phyloP scores from a whole-genome alignment of 37 sponge, comb jelly and placozoan genomes.

The Ephydatia muelleri region DNA sequence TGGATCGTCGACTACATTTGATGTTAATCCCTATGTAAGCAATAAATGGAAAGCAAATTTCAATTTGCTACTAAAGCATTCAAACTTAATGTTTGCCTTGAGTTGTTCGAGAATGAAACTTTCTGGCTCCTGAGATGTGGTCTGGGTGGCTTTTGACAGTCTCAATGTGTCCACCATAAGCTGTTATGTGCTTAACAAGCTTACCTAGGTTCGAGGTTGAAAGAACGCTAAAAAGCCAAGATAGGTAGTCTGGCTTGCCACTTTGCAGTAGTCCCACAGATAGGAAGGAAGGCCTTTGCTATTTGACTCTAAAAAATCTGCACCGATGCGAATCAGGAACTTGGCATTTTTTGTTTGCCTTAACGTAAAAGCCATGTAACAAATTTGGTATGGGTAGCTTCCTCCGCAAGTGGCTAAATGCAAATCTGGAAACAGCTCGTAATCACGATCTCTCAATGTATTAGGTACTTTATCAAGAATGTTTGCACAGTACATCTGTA shows the following conservation, averaged over 20 bases:
- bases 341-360: not conserved
- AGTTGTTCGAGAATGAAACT: too few relatives aligned
- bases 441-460: not conserved
- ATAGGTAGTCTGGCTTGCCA: not conserved
- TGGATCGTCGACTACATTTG: too few relatives aligned
- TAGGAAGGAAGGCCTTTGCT: not conserved
- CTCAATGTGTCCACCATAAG: not conserved
- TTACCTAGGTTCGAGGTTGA: not conserved
- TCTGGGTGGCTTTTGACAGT: not conserved
- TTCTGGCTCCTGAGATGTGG: too few relatives aligned
- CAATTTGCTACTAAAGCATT: too few relatives aligned
- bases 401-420: not conserved
- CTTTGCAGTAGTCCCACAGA: not conserved
- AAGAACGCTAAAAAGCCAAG: not conserved
- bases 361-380: not conserved
- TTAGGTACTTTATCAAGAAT: not conserved
- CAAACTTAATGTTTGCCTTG: too few relatives aligned
- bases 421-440: not conserved
- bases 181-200: not conserved
- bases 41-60: too few relatives aligned
- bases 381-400: not conserved
- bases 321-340: not conserved
- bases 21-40: too few relatives aligned
- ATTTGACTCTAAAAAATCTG: not conserved
- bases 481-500: not conserved